These are phyloP conservation scores for Takifugu rubripes DNA, from an alignment of 2,797 vertebrate genomes.

Conservation along the genomic window DNA sequence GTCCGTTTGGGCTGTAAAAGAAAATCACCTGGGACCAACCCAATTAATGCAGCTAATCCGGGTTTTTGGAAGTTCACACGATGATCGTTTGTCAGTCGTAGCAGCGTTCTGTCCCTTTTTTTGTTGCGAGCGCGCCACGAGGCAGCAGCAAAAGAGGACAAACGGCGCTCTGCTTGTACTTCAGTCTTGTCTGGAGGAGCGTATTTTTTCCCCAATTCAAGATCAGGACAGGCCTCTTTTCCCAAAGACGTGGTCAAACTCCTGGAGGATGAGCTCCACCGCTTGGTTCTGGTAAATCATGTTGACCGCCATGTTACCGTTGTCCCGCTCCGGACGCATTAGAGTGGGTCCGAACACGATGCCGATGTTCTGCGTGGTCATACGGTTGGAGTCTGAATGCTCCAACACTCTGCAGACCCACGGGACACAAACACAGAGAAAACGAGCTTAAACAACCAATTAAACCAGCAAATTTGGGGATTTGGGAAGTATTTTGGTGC, in stretches of 20 bases:
- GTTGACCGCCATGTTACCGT: slow-evolving; percentile 82
- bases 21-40: slow-evolving; percentile 25
- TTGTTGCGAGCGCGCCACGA: slow-evolving; percentile 61
- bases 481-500: too few species aligned
- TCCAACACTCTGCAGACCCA: slow-evolving; percentile 79
- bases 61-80: slow-evolving; percentile 68
- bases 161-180: slow-evolving; percentile 49
- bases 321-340: slow-evolving; percentile 84
- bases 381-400: slow-evolving; percentile 79
- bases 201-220: slow-evolving; percentile 14
- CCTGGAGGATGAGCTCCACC: slow-evolving; percentile 85
- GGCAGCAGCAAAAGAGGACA: slow-evolving; percentile 48
- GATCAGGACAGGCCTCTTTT: slow-evolving; percentile 51
- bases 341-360: slow-evolving; percentile 92
- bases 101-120: slow-evolving; percentile 63
- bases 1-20: slow-evolving; percentile 19
- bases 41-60: slow-evolving; percentile 60
- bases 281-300: slow-evolving; percentile 88
- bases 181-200: slow-evolving; percentile 27
- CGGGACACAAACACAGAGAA: neutral
- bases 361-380: slow-evolving; percentile 90
- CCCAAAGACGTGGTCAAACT: slow-evolving; percentile 74
- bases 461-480: neutral
- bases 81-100: slow-evolving; percentile 66
- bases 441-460: neutral